These are phyloP conservation scores for Stylophora pistillata DNA, from an alignment of 64 coral and sea anemone species.

Conservation along the genomic window DNA sequence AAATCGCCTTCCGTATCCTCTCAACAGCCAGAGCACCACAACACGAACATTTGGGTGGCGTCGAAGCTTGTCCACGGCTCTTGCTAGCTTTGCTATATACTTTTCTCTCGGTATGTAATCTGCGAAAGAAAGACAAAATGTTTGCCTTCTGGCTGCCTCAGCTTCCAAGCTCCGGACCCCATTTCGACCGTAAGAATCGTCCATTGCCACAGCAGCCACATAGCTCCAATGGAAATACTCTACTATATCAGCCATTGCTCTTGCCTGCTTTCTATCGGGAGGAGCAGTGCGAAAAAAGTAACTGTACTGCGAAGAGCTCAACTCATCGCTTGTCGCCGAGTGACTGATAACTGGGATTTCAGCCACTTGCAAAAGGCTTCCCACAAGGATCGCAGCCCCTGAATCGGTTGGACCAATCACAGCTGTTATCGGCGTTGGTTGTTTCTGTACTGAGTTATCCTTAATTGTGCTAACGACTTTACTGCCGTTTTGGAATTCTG, in stretches of 20 bases:
- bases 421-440: conserved; percentile 19
- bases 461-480: not conserved
- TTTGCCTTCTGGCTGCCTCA: conserved; percentile 35
- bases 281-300: conserved; percentile 55
- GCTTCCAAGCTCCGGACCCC: conserved; percentile 26
- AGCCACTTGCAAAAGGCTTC: conserved; percentile 21
- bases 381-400: conserved; percentile 8
- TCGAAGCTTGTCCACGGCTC: not conserved
- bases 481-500: not conserved
- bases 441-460: not conserved
- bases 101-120: conserved; percentile 36
- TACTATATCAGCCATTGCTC: conserved; percentile 61
- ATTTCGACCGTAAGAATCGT: conserved; percentile 55
- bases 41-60: conserved; percentile 1
- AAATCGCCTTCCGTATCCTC: not conserved
- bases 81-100: conserved; percentile 14
- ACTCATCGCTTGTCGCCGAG: conserved; percentile 57
- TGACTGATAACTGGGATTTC: conserved; percentile 37
- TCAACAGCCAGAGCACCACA: conserved; percentile 8
- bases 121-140: conserved; percentile 50
- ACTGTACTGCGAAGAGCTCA: conserved; percentile 33
- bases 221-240: conserved; percentile 58
- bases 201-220: conserved; percentile 51
- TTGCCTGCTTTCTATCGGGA: conserved; percentile 48
- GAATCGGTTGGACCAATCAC: conserved; percentile 50